phyloP scores from a whole-genome alignment of 2,888 invertebrate genomes.

The Eupithecia subumbrata region DNA sequence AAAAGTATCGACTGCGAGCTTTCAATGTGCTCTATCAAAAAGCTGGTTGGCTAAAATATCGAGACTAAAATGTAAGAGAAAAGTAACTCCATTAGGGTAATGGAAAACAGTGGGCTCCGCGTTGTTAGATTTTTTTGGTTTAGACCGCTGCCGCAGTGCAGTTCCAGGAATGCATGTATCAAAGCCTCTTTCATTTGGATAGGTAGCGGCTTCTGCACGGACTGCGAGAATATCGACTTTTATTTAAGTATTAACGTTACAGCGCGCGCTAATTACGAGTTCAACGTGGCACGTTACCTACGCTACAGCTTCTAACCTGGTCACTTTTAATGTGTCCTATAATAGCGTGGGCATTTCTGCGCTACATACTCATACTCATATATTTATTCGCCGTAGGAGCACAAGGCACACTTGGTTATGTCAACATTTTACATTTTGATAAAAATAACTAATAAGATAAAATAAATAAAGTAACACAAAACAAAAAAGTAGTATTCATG shows the following conservation, averaged over 20 bases:
- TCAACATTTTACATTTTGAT: no score
- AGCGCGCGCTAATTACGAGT: slow-evolving; percentile 63
- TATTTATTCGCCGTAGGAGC: no score
- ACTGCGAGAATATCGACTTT: slow-evolving; percentile 70
- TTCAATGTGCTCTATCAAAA: slow-evolving; percentile 47
- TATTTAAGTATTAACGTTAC: slow-evolving; percentile 64
- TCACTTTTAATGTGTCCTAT: slow-evolving; percentile 43
- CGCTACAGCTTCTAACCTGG: slow-evolving; percentile 49
- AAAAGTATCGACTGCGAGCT: slow-evolving; percentile 44
- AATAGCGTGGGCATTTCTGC: not conserved
- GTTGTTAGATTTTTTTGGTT: slow-evolving; percentile 67
- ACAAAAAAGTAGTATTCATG: no score
- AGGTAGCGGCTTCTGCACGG: slow-evolving; percentile 47
- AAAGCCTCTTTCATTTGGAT: slow-evolving; percentile 77
- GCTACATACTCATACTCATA: no score
- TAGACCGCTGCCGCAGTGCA: slow-evolving; percentile 75
- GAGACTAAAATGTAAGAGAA: slow-evolving; percentile 69
- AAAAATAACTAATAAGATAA: no score
- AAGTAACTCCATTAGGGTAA: slow-evolving; percentile 77
- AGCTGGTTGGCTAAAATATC: slow-evolving; percentile 53
- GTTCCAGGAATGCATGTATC: slow-evolving; percentile 77
- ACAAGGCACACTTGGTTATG: no score
- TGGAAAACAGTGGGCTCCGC: slow-evolving; percentile 77
- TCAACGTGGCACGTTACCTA: slow-evolving; percentile 43
- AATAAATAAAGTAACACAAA: no score